Conservation (phyloP, 2,797 vertebrate species). For the Eleutherodactylus coqui region DNA sequence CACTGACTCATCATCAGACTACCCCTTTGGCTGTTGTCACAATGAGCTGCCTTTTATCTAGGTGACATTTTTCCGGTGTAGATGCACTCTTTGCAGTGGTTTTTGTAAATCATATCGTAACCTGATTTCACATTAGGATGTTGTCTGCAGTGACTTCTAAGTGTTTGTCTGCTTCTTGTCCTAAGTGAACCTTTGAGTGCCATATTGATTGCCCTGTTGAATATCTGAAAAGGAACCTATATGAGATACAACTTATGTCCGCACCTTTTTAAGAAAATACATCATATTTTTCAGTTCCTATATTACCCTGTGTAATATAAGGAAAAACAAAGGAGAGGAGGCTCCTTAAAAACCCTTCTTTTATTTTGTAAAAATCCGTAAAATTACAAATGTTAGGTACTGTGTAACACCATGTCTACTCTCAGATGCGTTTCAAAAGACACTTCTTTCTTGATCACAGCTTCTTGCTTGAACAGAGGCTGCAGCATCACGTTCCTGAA, state of each 20-base stretch:
- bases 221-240: neutral
- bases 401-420: no score
- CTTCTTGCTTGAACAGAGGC: no score
- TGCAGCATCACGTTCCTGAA: no score
- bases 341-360: no score
- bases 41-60: neutral
- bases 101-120: neutral
- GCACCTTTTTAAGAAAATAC: neutral
- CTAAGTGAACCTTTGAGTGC: neutral
- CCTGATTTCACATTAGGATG: slow-evolving; percentile 5
- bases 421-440: no score
- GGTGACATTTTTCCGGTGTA: neutral
- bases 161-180: slow-evolving; percentile 4
- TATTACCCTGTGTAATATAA: neutral
- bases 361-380: no score
- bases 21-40: neutral
- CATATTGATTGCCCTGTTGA: neutral
- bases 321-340: no score
- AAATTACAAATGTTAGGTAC: no score
- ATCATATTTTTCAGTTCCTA: no score
- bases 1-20: no score
- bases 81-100: neutral
- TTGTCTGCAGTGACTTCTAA: neutral
- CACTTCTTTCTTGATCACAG: no score
- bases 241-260: no score